Evolutionary conservation across 2,797 vertebrate species (phyloP).

Genomic region (Arnoldichthys spilopterus): DNA sequence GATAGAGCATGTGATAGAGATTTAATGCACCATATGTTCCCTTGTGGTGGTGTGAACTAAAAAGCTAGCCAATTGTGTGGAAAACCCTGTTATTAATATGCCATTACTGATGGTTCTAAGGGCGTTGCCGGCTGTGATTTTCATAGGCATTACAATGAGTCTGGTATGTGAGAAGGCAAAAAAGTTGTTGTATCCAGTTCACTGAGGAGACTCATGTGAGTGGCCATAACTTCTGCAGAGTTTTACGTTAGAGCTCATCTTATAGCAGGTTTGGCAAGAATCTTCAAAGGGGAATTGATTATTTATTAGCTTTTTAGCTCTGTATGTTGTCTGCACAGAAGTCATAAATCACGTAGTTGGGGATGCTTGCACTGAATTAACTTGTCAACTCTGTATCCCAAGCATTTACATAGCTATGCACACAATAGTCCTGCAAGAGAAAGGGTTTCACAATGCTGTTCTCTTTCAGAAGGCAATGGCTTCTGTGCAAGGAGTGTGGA

Average conservation of each 20-base stretch:
- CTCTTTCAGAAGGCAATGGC: neutral
- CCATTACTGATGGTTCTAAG: conserved; percentile 23
- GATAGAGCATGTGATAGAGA: conserved; percentile 48
- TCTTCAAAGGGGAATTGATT: conserved; percentile 1
- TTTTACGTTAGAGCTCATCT: conserved; percentile 12
- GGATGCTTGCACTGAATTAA: conserved; percentile 11
- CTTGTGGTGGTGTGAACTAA: conserved; percentile 22
- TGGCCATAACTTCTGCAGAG: conserved; percentile 9
- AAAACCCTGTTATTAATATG: conserved; percentile 42
- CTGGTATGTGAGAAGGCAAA: neutral
- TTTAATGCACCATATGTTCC: conserved; percentile 43
- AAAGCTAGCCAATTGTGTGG: conserved; percentile 26
- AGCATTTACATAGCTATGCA: conserved; percentile 16
- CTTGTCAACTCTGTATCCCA: conserved; percentile 8
- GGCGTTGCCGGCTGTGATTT: conserved; percentile 12
- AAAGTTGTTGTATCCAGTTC: conserved; percentile 4
- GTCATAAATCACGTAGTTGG: neutral
- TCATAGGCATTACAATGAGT: neutral
- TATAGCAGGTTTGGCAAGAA: neutral
- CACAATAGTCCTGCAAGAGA: neutral
- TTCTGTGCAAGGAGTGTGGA: neutral
- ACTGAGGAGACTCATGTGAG: conserved; percentile 4
- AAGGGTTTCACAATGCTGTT: neutral
- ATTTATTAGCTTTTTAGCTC: conserved; percentile 19
- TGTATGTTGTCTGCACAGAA: neutral